Evolutionary conservation across 2,797 vertebrate species (phyloP), one percentile per base, ranked within the genome.

Genomic region (Acanthornis magna): DNA sequence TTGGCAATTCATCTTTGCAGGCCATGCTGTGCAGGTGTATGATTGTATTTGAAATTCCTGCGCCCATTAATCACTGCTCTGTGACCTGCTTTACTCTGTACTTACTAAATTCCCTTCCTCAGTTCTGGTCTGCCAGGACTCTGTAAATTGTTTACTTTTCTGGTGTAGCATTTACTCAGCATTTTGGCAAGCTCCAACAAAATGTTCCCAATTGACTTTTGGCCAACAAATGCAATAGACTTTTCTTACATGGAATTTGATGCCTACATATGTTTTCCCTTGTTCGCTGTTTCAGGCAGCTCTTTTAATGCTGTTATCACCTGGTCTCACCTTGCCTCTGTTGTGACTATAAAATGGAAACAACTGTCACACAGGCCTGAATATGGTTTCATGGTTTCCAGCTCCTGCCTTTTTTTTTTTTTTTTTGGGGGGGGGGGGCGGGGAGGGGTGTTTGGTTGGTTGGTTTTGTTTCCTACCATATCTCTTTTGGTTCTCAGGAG

Each of bases 1-100:
- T 95, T 95, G 66, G 67, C 75, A 95, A 96, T 93, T 66, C 73
- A 91, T 95, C 91, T 95, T 95, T 68, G n/a, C 62, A 84, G 77
- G 81, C 75, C 25, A 23, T 74, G 61, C 83, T 89, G 36, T 66
- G 87, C 79, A 91, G 91, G 92, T 95, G 74, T 82, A 86, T 58
- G 84, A 79, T 93, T 95, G 82, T 94, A 88, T 97, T 94, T 97
- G 95, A 94, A 95, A 95, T 83, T 95, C 87, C 68, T 89, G 38
- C 29, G 54, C 71, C 63, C 67, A 91, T 97, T 94, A 97, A 97
- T 98, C 96, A 97, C 92, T 97, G 75, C 27, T 92, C 51, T 87
- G 83, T 82, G 76, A 71, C 63, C 95, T 96, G 95, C 95, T 85
- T 92, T 91, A 65, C 76, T 94, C 67, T 2, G 25, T 60, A 72